Conservation (phyloP, 2,113 vertebrate genomes). For the Daubentonia madagascariensis region DNA sequence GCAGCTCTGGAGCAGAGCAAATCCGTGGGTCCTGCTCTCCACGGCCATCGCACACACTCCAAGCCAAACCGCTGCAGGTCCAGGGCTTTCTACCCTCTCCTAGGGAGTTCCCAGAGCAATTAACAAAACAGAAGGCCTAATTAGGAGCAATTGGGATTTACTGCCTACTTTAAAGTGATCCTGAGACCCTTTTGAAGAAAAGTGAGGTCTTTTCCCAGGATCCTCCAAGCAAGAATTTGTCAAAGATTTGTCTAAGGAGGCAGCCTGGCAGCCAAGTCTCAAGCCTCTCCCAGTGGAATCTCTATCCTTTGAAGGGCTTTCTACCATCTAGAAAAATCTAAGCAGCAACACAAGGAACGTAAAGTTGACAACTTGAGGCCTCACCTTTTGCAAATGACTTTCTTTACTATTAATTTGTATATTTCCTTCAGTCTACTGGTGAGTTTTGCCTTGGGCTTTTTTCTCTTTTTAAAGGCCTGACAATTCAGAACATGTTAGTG, state of each 20-base stretch:
- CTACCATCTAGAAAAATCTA: constrained; percentile 76
- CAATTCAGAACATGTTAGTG: neutral
- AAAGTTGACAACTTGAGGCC: constrained; percentile 71
- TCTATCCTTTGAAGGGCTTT: constrained; percentile 78
- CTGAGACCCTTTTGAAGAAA: constrained; percentile 72
- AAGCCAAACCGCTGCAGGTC: neutral
- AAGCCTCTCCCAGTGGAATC: constrained; percentile 74
- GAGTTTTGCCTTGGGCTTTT: neutral
- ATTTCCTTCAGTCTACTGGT: neutral
- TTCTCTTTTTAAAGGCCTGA: neutral
- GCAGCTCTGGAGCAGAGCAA: neutral
- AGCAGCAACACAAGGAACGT: constrained; percentile 77
- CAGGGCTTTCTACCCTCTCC: neutral
- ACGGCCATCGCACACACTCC: neutral
- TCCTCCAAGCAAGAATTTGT: constrained; percentile 80
- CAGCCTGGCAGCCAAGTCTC: constrained; percentile 80
- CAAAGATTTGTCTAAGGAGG: constrained; percentile 80
- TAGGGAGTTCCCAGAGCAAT: constrained; percentile 37
- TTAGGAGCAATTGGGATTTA: constrained; percentile 57
- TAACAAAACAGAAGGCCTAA: constrained; percentile 43
- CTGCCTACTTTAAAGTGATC: constrained; percentile 73
- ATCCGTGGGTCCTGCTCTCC: neutral
- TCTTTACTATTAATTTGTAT: constrained; percentile 72
- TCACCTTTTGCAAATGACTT: constrained; percentile 79
- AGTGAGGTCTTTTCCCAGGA: constrained; percentile 75